phyloP scores from a whole-genome alignment of 2,113 vertebrate genomes.

The Engraulis encrasicolus region DNA sequence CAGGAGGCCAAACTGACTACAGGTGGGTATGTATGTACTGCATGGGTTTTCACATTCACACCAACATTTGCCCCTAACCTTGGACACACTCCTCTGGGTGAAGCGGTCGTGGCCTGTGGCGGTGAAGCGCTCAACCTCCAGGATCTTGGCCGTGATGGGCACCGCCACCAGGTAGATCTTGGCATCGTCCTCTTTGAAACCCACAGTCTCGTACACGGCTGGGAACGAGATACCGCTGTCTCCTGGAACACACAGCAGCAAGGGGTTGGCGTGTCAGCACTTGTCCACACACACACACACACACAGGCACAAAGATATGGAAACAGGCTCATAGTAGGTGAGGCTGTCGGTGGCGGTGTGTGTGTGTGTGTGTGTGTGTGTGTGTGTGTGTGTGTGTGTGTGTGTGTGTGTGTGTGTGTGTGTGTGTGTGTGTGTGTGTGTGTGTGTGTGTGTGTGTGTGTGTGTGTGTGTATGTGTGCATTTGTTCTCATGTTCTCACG shows the following conservation, averaged over 20 bases:
- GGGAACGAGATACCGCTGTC: slow-evolving; percentile 82
- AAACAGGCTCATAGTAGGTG: not conserved
- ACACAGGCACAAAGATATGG: too few species aligned
- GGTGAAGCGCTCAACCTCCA: slow-evolving; percentile 92
- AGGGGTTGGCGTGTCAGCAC: not conserved
- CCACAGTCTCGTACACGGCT: slow-evolving; percentile 84
- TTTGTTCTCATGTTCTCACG: too few species aligned
- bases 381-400: not conserved
- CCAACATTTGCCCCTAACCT: slow-evolving; percentile 66
- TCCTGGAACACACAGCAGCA: slow-evolving; percentile 61
- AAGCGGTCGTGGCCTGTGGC: slow-evolving; percentile 79
- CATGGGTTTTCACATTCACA: too few species aligned
- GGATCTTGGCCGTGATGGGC: slow-evolving; percentile 83
- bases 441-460: too few species aligned
- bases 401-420: too few species aligned
- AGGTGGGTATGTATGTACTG: too few species aligned
- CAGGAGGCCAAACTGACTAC: too few species aligned
- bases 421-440: too few species aligned
- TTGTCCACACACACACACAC: slow-evolving; percentile 10
- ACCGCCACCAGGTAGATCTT: slow-evolving; percentile 82
- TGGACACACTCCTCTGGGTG: slow-evolving; percentile 73
- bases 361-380: too few species aligned
- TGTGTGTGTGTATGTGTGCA: too few species aligned
- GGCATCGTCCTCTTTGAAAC: slow-evolving; percentile 84
- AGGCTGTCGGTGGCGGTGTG: too few species aligned